Evolutionary conservation across 2,113 vertebrate species (phyloP).

Genomic region (Pangasianodon hypophthalmus): DNA sequence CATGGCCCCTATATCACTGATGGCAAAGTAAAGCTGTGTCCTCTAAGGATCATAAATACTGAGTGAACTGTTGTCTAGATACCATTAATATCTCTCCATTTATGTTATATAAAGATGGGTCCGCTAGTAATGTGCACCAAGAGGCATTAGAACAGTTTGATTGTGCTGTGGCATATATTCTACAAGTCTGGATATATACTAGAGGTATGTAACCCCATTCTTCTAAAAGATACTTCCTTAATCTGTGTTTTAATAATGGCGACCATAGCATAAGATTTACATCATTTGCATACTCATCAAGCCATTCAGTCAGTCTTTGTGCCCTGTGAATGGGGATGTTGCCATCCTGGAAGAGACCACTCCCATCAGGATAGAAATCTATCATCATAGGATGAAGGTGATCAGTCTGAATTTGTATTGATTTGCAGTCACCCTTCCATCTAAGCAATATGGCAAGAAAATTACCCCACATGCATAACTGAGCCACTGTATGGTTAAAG

Average conservation of each 20-base stretch:
- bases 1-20: slow-evolving; percentile 57
- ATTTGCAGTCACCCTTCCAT: not conserved
- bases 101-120: not conserved
- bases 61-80: slow-evolving; percentile 48
- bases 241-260: not conserved
- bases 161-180: not conserved
- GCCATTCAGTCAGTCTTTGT: not conserved
- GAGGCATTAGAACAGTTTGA: not conserved
- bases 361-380: not conserved
- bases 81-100: not conserved
- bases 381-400: not conserved
- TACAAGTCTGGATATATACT: not conserved
- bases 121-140: not conserved
- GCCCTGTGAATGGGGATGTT: not conserved
- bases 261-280: not conserved
- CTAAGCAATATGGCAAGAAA: not conserved
- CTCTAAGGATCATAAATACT: not conserved
- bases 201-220: not conserved
- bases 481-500: not conserved
- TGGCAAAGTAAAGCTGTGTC: slow-evolving; percentile 57
- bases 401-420: not conserved
- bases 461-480: not conserved
- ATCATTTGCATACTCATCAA: not conserved
- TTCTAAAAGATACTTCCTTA: not conserved
- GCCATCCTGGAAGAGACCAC: not conserved